Evolutionary conservation across 2,113 vertebrate genomes (phyloP).

Genomic region (Thunnus maccoyii): DNA sequence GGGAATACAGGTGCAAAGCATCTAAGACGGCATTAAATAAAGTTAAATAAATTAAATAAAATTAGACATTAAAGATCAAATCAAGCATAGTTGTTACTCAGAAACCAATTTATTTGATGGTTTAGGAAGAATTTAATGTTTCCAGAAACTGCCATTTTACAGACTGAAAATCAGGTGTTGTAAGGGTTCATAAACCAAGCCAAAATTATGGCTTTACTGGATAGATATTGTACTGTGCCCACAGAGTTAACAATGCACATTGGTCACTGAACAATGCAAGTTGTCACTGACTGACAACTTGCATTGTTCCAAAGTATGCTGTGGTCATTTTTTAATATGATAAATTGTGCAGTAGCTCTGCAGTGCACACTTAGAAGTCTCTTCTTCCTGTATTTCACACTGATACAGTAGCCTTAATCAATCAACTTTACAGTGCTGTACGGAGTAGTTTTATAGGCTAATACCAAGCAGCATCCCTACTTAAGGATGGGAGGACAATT

Average conservation of each 20-base stretch:
- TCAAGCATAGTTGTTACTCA: too few species aligned
- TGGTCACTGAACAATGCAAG: background rate
- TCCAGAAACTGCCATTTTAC: too few species aligned
- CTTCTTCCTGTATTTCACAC: slow-evolving; percentile 36
- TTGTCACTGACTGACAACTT: slow-evolving; percentile 24
- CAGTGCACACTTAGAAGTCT: slow-evolving; percentile 15
- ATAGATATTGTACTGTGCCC: background rate
- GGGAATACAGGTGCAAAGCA: too few species aligned
- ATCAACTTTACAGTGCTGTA: slow-evolving; percentile 43
- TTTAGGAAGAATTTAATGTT: too few species aligned
- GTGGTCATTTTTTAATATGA: slow-evolving; percentile 46
- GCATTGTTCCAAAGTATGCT: slow-evolving; percentile 48
- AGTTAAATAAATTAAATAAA: too few species aligned
- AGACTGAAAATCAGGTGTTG: too few species aligned
- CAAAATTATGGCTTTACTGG: background rate
- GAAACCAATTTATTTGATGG: too few species aligned
- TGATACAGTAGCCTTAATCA: slow-evolving; percentile 63
- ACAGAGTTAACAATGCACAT: slow-evolving; percentile 45
- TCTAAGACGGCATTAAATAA: too few species aligned
- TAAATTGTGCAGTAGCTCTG: slow-evolving; percentile 23
- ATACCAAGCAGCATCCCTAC: slow-evolving; percentile 7
- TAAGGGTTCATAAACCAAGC: background rate
- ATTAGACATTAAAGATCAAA: too few species aligned
- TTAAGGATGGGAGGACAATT: background rate
- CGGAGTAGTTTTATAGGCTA: slow-evolving; percentile 17